A percentile compares a stretch with the other conserved stretches of the same genome.
phyloP scores from a whole-genome alignment of 2,797 vertebrate genomes.

The Peromyscus melanophrys region DNA sequence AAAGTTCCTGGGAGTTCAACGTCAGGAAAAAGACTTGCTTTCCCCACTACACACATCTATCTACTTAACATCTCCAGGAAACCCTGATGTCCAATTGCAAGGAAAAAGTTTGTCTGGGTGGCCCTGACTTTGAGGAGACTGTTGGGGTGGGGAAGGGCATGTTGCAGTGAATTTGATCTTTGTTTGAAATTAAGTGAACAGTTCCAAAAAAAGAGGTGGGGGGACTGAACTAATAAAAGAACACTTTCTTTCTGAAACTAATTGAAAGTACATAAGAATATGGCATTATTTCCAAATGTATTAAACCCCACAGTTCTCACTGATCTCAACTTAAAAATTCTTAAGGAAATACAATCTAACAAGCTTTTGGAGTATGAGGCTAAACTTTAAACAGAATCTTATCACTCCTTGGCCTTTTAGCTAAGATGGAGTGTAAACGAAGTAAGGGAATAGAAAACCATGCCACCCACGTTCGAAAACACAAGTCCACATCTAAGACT shows the following conservation, averaged over 20 bases:
- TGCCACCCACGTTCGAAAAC: slow-evolving; percentile 1
- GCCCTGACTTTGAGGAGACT: slow-evolving; percentile 24
- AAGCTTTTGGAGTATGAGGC: slow-evolving; percentile 6
- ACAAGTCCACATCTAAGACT: not conserved
- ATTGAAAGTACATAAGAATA: slow-evolving; percentile 38
- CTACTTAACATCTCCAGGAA: slow-evolving; percentile 16
- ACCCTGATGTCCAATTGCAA: slow-evolving; percentile 75
- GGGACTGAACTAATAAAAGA: slow-evolving; percentile 60
- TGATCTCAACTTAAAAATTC: slow-evolving; percentile 55
- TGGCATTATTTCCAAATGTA: slow-evolving; percentile 62
- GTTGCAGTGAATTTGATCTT: not conserved
- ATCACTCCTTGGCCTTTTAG: not conserved
- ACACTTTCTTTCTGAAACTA: slow-evolving; percentile 72
- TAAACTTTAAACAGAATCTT: slow-evolving; percentile 41
- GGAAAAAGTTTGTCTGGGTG: slow-evolving; percentile 68
- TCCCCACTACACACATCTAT: not conserved
- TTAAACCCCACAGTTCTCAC: slow-evolving; percentile 10
- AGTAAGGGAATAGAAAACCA: not conserved
- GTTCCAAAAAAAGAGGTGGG: not conserved
- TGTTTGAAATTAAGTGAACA: slow-evolving; percentile 17
- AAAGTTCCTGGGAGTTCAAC: slow-evolving; percentile 59
- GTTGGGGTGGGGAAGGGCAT: not conserved
- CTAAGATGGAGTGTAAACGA: not conserved
- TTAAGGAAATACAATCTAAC: slow-evolving; percentile 66
- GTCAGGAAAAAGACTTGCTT: not conserved